Base-by-base conservation (phyloP, 2,113 vertebrate species). In the Phaethon lepturus region DNA sequence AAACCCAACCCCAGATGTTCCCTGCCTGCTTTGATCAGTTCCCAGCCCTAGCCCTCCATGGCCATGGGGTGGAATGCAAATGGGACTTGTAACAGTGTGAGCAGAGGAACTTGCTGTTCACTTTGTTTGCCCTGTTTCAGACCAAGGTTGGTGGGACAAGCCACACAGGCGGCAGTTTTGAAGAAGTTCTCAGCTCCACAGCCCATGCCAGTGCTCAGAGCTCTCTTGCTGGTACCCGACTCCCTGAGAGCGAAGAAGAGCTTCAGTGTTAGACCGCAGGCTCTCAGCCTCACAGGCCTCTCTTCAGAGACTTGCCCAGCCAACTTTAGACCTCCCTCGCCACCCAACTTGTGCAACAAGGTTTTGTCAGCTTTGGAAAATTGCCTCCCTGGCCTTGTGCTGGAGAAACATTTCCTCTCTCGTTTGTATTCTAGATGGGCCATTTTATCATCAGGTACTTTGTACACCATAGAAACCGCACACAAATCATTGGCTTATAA, bases 151-250 rank as follows among this genome's bases (percentile, higher is more conserved):
- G 99, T 11, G 97, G 98, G 10, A 74, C 98, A 1, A 97, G 96
- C 88, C 95, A 97, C 52, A 72, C 95, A 0, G 98, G 99, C 47
- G 99, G 99, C 94, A 99, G 98, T 97, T 99, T 99, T 82, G 99
- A 99, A 97, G 99, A 99, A 23, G 99, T 99, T 52, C 99, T 99
- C 93, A 99, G 98, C 72, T 99, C 99, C 13, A 96, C 99, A 3
- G 99, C 99, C 6, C 98, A 99, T 0, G 99, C 99, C 97, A 99
- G 99, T 1, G 98, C 99, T 81, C 99, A 99, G 97, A 99, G 99
- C 93, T 97, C 98, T 8, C 97, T 98, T 26, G 97, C 98, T 31
- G 98, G 98, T 88, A 97, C 95, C 6, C 89, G 90, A 60, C 69
- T 98, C 79, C 97, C 95, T 1, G 98, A 99, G 78, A 95, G 94